Percentiles rank a stretch among this genome's conserved stretches.
Conservation (phyloP, 2,888 invertebrate genomes). For the Conomelus anceps region DNA sequence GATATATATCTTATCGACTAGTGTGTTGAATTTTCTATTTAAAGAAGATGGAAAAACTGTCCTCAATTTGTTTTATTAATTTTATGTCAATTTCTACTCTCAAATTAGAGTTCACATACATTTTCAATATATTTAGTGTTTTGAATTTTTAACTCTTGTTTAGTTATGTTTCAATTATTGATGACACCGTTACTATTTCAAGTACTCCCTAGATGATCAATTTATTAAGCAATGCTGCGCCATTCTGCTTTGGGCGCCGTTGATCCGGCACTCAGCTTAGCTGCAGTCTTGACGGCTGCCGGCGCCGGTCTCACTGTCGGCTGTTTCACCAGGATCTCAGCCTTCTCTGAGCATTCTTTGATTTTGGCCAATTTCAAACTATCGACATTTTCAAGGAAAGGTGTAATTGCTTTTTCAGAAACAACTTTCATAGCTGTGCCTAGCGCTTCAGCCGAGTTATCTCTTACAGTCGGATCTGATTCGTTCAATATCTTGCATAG, state of each 20-base stretch:
- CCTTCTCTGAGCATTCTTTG: slow-evolving; percentile 89
- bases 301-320: slow-evolving; percentile 50
- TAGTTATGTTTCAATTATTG: not conserved
- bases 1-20: slow-evolving; percentile 95
- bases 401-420: slow-evolving; percentile 81
- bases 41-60: not conserved
- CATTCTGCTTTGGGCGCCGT: slow-evolving; percentile 48
- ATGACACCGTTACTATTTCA: not conserved
- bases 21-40: slow-evolving; percentile 63
- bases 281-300: slow-evolving; percentile 33
- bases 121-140: not conserved
- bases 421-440: slow-evolving; percentile 92
- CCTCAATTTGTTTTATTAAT: not conserved
- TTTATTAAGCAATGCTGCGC: too few species aligned
- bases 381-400: slow-evolving; percentile 84
- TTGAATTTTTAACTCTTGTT: not conserved
- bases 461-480: slow-evolving; percentile 83
- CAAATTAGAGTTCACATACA: not conserved
- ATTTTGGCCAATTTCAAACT: slow-evolving; percentile 87
- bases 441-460: slow-evolving; percentile 85
- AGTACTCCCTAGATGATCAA: not conserved
- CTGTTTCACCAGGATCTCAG: slow-evolving; percentile 69
- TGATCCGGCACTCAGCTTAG: slow-evolving; percentile 44
- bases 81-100: not conserved
- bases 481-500: slow-evolving; percentile 73